Base-by-base conservation (phyloP, 1,140 invertebrate genomes). In the Ceratoteleas bidentatus region DNA sequence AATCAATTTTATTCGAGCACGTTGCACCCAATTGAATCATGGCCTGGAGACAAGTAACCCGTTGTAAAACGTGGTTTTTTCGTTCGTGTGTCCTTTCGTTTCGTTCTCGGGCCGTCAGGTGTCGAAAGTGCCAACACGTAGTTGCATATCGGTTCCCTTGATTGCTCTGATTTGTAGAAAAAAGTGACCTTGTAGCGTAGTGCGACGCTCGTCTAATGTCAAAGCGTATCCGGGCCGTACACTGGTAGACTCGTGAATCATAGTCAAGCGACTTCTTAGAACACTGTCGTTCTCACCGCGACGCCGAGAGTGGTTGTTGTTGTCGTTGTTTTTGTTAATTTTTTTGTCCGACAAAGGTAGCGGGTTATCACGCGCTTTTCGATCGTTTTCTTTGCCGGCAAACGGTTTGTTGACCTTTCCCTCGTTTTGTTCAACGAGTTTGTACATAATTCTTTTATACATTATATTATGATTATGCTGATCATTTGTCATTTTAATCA, bases 101-200 rank as follows among this genome's bases (percentile, higher is more conserved):
- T 14, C 40, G 32, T 56, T 47, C 33, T 36, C 43, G 50, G 9
- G 62, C 14, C 49, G 32, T 16, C 10, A 65, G 36, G 32, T 66
- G 52, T 64, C 45, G 32, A 60, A 80, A 72, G 68, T 79, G 76
- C 60, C 61, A 65, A 72, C 52, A 70, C 5, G n/a, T 64, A 64
- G 47, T 32, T 53, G 32, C 24, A 16, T 45, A 38, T 66, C 32
- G n/a, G 24, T 68, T 68, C 16, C 8, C 7, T 64, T 52, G 36
- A 54, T 79, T 61, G 14, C 15, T 62, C 34, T 61, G 64, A 68
- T 68, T 80, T 80, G 77, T 80, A 73, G 69, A 56, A 73, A 65
- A 69, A 80, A 80, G 77, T 80, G 77, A 73, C 77, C 77, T 80
- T 80, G 60, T 72, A 79, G 68, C 24, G 56, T 72, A 79, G 65